A percentile compares a stretch with the other conserved stretches of the same genome.
Conservation (phyloP, 2,797 vertebrate genomes). For the Tapirus indicus region DNA sequence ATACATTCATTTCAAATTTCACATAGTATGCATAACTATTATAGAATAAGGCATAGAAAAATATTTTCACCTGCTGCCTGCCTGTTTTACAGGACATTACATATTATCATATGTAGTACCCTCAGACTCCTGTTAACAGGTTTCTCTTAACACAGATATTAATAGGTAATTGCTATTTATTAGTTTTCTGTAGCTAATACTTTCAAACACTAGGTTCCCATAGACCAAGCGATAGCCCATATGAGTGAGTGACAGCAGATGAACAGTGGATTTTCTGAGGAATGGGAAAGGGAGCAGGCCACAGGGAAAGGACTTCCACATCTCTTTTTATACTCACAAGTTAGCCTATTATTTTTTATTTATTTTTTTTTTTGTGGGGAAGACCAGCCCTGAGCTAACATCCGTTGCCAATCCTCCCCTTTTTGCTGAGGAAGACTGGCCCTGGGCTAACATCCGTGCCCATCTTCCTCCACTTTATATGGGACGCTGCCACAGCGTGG, state of each 20-base stretch:
- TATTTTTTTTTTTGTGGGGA: too few species aligned
- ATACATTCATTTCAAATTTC: conserved; percentile 65
- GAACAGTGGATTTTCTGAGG: not conserved
- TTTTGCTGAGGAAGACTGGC: too few species aligned
- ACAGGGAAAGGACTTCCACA: not conserved
- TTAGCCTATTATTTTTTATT: not conserved
- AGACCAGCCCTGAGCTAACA: too few species aligned
- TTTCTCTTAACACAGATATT: not conserved
- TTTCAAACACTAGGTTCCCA: not conserved
- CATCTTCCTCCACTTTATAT: too few species aligned
- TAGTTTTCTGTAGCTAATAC: not conserved
- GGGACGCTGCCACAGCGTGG: too few species aligned
- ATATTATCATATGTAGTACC: fast-evolving
- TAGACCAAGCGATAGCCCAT: not conserved
- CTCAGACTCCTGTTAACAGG: not conserved
- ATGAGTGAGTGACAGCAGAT: not conserved
- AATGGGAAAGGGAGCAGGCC: fast-evolving
- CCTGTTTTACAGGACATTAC: not conserved
- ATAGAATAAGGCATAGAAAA: not conserved
- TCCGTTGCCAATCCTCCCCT: too few species aligned
- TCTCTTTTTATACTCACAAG: not conserved
- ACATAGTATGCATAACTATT: conserved; percentile 46
- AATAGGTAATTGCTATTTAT: not conserved
- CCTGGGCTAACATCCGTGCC: too few species aligned
- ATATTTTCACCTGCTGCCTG: not conserved